Percentiles rank a stretch among this genome's conserved stretches.
These are phyloP conservation scores for Octopus sinensis DNA, from an alignment of 1,140 invertebrate species.

Conservation along the genomic window DNA sequence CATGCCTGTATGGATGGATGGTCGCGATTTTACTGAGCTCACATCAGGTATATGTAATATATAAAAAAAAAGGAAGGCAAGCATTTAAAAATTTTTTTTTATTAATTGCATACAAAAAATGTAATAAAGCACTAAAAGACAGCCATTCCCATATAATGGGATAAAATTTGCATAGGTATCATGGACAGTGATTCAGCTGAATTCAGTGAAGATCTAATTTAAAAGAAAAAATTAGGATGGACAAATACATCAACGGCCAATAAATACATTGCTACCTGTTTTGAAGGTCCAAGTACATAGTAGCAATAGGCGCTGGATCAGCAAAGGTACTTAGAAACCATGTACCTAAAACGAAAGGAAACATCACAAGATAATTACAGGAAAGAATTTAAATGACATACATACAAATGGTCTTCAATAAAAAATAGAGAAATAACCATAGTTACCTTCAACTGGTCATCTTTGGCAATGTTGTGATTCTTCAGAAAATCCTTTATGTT, in stretches of 20 bases:
- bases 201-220: neutral
- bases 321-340: slow-evolving; percentile 70
- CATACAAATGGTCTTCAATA: too few species aligned
- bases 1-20: too few species aligned
- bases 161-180: neutral
- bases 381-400: neutral
- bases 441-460: slow-evolving; percentile 85
- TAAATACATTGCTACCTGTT: slow-evolving; percentile 12
- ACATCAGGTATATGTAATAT: too few species aligned
- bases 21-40: too few species aligned
- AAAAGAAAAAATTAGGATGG: neutral
- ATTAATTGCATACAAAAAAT: slow-evolving; percentile 9
- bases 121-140: slow-evolving; percentile 9
- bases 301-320: neutral
- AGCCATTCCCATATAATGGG: neutral
- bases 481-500: slow-evolving; percentile 94
- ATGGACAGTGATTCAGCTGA: neutral
- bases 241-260: slow-evolving; percentile 11
- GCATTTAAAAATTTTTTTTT: neutral
- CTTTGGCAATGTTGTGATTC: slow-evolving; percentile 85
- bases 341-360: slow-evolving; percentile 59
- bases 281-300: neutral
- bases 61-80: too few species aligned
- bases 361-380: slow-evolving; percentile 1
- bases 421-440: too few species aligned